Base-by-base conservation (phyloP, 2,113 vertebrate species). In the Pogona vitticeps region DNA sequence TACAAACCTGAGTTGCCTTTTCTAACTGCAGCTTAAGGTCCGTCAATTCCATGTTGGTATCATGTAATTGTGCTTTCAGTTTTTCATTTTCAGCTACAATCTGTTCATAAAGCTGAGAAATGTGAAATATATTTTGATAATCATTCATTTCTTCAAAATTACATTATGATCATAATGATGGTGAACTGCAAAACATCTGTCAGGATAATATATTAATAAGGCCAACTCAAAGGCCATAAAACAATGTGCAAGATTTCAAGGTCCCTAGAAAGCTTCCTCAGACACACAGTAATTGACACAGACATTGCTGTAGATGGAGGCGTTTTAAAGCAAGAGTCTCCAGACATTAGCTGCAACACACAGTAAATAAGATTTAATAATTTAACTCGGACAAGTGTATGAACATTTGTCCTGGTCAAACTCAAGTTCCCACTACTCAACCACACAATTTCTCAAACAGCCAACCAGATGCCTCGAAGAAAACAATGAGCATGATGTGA, bases 1-100 rank as follows among this genome's bases (percentile, higher is more conserved):
- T 92, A 96, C 93, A 90, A 92, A 99, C 98, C 98, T 99, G 98
- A 86, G 98, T 98, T 87, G 98, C 98, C 94, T 99, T 99, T 96
- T 99, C 98, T 95, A 99, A 95, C 88, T 99, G 98, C 86, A 98
- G 94, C 94, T 99, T 99, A 94, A 99, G 96, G 90, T 99, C 98
- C 31, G 98, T 96, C 93, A 99, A 96, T 94, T 99, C 98, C 97
- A 98, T 96, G 92, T 99, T 98, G 61, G 98, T 98, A 94, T 99
- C 98, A 81, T 98, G 98, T 96, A 99, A 96, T 95, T 98, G 98
- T 84, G 98, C 97, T 96, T 99, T 99, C 92, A 99, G 96, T 93
- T 99, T 99, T 94, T 99, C 98, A 84, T 99, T 99, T 96, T 99
- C 98, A 91, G 97, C 97, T 95, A 98, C 95, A 94, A 98, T 98